Percentiles rank a stretch among this genome's conserved stretches.
Conservation (phyloP, 2,888 invertebrate genomes). For the Sarcophaga caerulescens region DNA sequence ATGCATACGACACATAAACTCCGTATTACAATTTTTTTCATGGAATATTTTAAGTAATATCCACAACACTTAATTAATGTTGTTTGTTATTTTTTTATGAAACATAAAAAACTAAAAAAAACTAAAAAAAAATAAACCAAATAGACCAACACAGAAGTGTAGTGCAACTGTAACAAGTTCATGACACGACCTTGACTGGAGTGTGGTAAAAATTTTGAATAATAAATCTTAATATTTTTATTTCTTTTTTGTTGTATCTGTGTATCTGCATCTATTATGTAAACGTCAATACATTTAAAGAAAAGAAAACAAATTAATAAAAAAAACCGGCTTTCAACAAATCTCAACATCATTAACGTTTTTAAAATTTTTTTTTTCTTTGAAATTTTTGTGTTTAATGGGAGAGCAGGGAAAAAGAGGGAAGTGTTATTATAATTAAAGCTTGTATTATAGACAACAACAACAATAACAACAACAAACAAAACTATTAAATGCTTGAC, state of each 20-base stretch:
- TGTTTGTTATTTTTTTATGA: too few relatives aligned
- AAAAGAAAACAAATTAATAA: neutral
- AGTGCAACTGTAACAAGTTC: conserved; percentile 66
- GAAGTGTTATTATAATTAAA: conserved; percentile 15
- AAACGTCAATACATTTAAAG: neutral
- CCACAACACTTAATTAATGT: too few relatives aligned
- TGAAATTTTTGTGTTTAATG: too few relatives aligned
- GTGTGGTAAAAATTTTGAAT: neutral
- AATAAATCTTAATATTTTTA: neutral
- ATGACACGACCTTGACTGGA: conserved; percentile 67
- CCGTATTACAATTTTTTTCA: too few relatives aligned
- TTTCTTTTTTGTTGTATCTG: neutral
- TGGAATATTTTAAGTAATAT: too few relatives aligned
- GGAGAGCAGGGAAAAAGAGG: neutral
- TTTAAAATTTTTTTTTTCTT: neutral
- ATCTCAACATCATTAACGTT: neutral
- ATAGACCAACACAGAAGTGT: neutral
- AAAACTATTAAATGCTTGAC: conserved; percentile 45
- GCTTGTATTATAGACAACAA: conserved; percentile 18
- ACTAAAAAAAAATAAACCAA: neutral
- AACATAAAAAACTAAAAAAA: neutral
- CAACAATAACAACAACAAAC: neutral
- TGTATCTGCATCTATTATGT: neutral
- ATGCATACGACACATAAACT: too few relatives aligned
- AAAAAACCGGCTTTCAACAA: conserved; percentile 29